phyloP scores from a whole-genome alignment of 2,888 invertebrate genomes.

The Pedicia rivosa region DNA sequence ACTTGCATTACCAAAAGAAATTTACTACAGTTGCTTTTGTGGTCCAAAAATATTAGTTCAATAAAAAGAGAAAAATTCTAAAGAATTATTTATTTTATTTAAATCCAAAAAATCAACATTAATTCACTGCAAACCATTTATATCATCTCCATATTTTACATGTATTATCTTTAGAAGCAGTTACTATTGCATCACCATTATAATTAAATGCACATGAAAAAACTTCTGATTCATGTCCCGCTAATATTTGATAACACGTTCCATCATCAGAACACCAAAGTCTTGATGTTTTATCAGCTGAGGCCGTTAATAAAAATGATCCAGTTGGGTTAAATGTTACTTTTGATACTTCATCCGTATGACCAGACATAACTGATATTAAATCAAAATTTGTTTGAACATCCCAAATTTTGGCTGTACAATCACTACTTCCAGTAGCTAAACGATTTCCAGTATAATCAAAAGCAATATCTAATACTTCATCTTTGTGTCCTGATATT shows the following conservation, averaged over 20 bases:
- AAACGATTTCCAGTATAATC: conserved; percentile 56
- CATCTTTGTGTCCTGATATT: conserved; percentile 44
- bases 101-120: too few relatives aligned
- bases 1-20: too few relatives aligned
- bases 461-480: conserved; percentile 60
- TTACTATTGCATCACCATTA: conserved; percentile 58
- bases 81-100: too few relatives aligned
- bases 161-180: conserved; percentile 70
- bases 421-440: conserved; percentile 60
- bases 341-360: conserved; percentile 52
- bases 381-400: conserved; percentile 37
- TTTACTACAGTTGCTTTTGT: too few relatives aligned
- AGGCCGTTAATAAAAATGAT: conserved; percentile 54
- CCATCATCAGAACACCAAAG: conserved; percentile 50
- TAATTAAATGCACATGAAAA: conserved; percentile 73
- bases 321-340: conserved; percentile 71
- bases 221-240: conserved; percentile 63
- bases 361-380: conserved; percentile 44
- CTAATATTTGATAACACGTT: conserved; percentile 52
- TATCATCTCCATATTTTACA: conserved; percentile 62
- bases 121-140: conserved; percentile 4
- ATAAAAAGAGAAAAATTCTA: too few relatives aligned
- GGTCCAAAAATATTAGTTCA: too few relatives aligned
- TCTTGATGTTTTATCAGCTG: conserved; percentile 56
- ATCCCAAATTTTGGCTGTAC: conserved; percentile 56